phyloP scores from a whole-genome alignment of 2,797 vertebrate species.

The Cuniculus paca region DNA sequence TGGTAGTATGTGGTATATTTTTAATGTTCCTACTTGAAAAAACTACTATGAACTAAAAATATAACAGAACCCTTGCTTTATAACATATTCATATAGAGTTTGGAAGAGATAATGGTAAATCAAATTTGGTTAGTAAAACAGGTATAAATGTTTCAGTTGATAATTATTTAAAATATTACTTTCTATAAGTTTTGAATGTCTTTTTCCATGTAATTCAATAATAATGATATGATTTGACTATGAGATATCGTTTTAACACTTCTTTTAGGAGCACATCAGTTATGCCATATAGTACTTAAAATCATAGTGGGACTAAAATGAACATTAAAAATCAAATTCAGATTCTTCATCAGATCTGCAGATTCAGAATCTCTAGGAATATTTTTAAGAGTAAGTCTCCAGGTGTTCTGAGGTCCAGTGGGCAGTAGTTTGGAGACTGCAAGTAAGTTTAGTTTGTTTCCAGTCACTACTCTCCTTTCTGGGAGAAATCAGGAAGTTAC shows the following conservation, averaged over 20 bases:
- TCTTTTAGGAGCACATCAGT: background rate
- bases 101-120: background rate
- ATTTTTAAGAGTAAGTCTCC: background rate
- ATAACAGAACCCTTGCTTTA: background rate
- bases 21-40: background rate
- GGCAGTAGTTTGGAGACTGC: background rate
- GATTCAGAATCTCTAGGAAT: background rate
- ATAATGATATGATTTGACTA: background rate
- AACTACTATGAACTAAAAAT: background rate
- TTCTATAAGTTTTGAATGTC: background rate
- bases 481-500: background rate
- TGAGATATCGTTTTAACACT: background rate
- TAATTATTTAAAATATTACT: conserved; percentile 22
- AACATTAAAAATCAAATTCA: background rate
- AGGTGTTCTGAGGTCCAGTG: background rate
- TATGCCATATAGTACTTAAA: background rate
- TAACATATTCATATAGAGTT: background rate
- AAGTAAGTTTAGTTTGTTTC: background rate
- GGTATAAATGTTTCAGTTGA: background rate
- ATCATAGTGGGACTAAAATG: background rate
- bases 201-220: background rate
- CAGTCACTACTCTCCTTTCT: background rate
- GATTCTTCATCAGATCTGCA: background rate
- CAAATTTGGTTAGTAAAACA: conserved; percentile 2
- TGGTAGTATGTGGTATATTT: background rate